These are phyloP conservation scores for Sclerodermus sp. DNA, from an alignment of 2,888 invertebrate genomes.

Conservation along the genomic window DNA sequence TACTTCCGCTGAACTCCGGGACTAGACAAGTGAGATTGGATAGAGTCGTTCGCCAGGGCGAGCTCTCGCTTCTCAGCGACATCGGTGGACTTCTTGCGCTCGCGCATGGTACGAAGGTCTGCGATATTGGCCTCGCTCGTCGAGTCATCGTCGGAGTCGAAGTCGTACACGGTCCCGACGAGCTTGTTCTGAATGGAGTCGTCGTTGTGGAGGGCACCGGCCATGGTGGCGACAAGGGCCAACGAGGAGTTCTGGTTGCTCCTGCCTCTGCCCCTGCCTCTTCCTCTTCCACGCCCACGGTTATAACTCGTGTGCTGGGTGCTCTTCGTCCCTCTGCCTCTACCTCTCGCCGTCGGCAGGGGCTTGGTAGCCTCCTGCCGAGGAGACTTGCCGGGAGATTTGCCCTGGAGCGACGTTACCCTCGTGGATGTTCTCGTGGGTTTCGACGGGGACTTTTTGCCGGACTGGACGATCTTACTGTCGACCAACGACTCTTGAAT, in stretches of 20 bases:
- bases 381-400: conserved; percentile 70
- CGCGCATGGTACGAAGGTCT: conserved; percentile 77
- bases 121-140: conserved; percentile 73
- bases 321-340: conserved; percentile 40
- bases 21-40: conserved; percentile 34
- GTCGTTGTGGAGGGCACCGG: conserved; percentile 58
- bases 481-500: conserved; percentile 22
- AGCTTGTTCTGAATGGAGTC: conserved; percentile 79
- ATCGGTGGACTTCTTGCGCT: conserved; percentile 65
- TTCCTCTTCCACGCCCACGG: conserved; percentile 55
- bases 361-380: conserved; percentile 35
- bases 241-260: conserved; percentile 25
- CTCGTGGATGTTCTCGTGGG: conserved; percentile 66
- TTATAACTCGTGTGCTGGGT: conserved; percentile 42
- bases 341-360: conserved; percentile 51
- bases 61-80: conserved; percentile 49
- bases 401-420: conserved; percentile 64
- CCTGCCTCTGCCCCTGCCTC: conserved; percentile 47
- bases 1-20: conserved; percentile 37
- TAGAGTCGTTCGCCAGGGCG: conserved; percentile 18
- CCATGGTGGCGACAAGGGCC: conserved; percentile 26
- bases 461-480: conserved; percentile 39
- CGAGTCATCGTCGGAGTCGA: conserved; percentile 82
- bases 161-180: conserved; percentile 84
- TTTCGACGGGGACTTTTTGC: conserved; percentile 64